Conservation (phyloP, 2,113 vertebrate species). For the Peromyscus leucopus region DNA sequence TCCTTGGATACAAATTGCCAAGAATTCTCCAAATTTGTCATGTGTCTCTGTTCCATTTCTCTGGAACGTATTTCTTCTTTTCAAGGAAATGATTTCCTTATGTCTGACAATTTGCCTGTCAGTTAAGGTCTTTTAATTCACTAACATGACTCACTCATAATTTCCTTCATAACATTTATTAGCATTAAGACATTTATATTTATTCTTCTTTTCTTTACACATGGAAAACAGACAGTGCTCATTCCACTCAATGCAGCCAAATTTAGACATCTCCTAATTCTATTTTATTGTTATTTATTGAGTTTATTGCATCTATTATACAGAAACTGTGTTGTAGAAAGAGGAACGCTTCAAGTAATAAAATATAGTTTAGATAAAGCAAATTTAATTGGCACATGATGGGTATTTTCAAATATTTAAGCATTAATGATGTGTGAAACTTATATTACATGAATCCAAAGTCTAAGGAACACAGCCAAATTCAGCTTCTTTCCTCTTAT, state of each 20-base stretch:
- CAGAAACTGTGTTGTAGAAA: neutral
- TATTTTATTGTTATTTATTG: neutral
- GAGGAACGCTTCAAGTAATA: neutral
- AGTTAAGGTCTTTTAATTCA: neutral
- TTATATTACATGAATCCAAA: neutral
- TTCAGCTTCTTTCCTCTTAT: neutral
- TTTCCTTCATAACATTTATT: neutral
- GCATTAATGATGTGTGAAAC: neutral
- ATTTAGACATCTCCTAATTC: neutral
- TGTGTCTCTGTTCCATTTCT: neutral
- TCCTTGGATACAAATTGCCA: neutral
- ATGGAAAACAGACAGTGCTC: neutral
- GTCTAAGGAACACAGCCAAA: neutral
- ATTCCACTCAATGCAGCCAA: neutral
- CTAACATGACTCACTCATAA: neutral
- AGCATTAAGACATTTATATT: neutral
- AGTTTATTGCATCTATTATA: neutral
- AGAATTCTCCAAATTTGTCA: neutral
- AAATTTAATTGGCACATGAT: neutral
- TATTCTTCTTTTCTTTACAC: neutral
- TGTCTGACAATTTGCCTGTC: neutral
- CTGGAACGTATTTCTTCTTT: neutral
- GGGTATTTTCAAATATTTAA: conserved; percentile 31
- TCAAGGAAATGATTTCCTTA: neutral
- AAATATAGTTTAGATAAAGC: neutral